Evolutionary conservation across 2,797 vertebrate genomes (phyloP).

Genomic region (Lutjanus campechanus): DNA sequence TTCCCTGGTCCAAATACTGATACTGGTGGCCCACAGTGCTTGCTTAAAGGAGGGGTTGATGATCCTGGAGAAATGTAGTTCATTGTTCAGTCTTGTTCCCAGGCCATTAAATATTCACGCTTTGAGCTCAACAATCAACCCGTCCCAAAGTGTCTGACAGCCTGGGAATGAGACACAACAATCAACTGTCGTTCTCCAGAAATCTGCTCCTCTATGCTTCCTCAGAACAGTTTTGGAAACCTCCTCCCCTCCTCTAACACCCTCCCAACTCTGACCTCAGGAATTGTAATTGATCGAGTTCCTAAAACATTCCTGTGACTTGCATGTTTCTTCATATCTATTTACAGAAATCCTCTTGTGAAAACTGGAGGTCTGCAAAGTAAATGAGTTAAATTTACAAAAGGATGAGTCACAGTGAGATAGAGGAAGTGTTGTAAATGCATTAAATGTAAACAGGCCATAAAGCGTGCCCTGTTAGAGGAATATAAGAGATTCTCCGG

Average conservation of each 20-base stretch:
- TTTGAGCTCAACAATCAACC: too few species aligned
- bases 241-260: background rate
- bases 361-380: slow-evolving; percentile 5
- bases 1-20: background rate
- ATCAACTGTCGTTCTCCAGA: too few species aligned
- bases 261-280: background rate
- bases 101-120: too few species aligned
- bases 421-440: background rate
- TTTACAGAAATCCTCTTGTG: background rate
- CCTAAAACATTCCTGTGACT: background rate
- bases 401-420: background rate
- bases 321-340: background rate
- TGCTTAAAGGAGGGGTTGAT: too few species aligned
- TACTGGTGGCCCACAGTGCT: background rate
- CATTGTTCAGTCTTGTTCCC: too few species aligned
- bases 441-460: slow-evolving; percentile 14
- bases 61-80: too few species aligned
- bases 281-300: background rate
- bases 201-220: background rate
- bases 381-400: background rate
- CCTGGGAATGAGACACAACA: too few species aligned
- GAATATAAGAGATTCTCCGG: background rate
- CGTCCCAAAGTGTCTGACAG: too few species aligned
- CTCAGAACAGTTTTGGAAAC: background rate
- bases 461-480: too few species aligned